Base-by-base conservation (phyloP, 2,888 invertebrate genomes). In the Eubasilissa splendida region DNA sequence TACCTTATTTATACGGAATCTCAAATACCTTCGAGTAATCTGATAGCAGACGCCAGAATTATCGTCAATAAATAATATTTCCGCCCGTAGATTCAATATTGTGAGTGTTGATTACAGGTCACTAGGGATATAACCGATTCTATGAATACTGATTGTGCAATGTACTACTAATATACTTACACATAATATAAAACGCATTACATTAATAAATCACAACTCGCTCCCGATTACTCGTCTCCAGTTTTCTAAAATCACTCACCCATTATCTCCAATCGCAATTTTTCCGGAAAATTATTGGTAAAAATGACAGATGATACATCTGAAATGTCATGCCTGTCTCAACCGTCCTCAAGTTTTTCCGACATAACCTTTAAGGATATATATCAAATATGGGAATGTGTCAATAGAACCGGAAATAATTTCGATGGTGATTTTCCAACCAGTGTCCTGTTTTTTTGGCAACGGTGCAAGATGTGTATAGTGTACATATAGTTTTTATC, bases 231-330 rank as follows among this genome's bases (percentile, higher is more conserved):
- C 42, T 33, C 12, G 31, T 63, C 42, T 33, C 63, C 31, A 63
- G 63, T 63, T 63, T 60, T 63, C 63, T 12, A 33, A 63, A 63
- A 63, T 63, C 31, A 33, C 33, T 63, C 42, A 12, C 12, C 63
- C 33, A 31, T 31, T 63, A 33, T 63, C 63, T 63, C 10, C 63
- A n/a, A 14, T 8, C 68, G 14, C 0, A 3, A n/a, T 52, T 50
- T 14, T 14, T 14, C 50, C 9, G 50, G 50, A 52, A 66, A 33
- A 68, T 50, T 52, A 68, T 68, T 14, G n/a, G 50, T 42, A 50
- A 50, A 68, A 52, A 12, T 68, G 68, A 68, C 68, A 68, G 68
- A 50, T 68, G 68, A 68, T 68, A 68, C 50, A 50, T 52, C n/a
- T 68, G 52, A 50, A 50, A 42, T 68, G 52, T 68, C 68, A 52